A percentile compares a stretch with the other conserved stretches of the same genome.
Conservation (phyloP, 2,888 invertebrate genomes). For the Coleophora flavipennella region DNA sequence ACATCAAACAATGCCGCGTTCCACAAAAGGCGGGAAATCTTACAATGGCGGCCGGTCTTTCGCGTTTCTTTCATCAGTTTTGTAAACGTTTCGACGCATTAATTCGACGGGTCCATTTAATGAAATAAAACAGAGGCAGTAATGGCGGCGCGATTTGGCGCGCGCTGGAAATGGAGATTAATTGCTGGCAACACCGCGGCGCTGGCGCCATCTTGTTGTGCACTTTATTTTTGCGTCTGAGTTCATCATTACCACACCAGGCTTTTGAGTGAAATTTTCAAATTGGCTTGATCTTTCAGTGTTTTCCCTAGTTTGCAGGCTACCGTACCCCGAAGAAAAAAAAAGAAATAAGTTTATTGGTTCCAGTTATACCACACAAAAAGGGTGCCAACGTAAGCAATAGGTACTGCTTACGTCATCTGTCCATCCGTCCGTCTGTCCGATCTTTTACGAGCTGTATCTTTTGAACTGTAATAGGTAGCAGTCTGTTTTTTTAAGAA, state of each 20-base stretch:
- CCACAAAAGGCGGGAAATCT: conserved; percentile 25
- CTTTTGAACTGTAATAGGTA: no score
- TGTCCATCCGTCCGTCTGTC: no score
- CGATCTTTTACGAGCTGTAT: no score
- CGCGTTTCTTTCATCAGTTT: conserved; percentile 47
- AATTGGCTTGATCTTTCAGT: no score
- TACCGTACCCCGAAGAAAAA: no score
- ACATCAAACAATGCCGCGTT: conserved; percentile 33
- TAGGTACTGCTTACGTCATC: no score
- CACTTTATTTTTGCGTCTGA: conserved; percentile 54
- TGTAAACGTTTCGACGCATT: conserved; percentile 55
- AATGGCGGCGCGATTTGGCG: conserved; percentile 60
- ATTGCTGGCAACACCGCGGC: conserved; percentile 56
- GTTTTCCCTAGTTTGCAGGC: no score
- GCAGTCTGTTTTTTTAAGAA: no score
- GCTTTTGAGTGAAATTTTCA: no score
- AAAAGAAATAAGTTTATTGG: no score
- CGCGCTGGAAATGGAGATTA: conserved; percentile 66
- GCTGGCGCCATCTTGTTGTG: conserved; percentile 51
- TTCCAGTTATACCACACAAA: no score
- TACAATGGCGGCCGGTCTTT: conserved; percentile 36
- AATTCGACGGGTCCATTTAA: conserved; percentile 62
- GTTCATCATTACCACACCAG: conserved; percentile 6
- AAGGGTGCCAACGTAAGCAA: no score
- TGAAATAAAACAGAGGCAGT: conserved; percentile 64